phyloP scores from a whole-genome alignment of 2,888 invertebrate genomes.

The Antheraea assamensis region DNA sequence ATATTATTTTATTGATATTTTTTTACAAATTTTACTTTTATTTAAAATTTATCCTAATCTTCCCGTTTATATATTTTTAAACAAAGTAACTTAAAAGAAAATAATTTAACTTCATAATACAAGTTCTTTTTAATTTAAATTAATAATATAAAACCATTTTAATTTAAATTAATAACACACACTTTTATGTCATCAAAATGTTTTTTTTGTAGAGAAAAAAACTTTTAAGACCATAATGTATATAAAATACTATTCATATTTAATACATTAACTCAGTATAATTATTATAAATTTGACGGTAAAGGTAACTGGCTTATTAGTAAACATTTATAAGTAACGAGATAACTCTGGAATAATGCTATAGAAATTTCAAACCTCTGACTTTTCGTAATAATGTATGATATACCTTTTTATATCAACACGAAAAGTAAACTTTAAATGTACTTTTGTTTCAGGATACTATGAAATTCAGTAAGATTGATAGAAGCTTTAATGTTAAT shows the following conservation, averaged over 20 bases:
- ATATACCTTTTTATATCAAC: not conserved
- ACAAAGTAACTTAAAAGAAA: no score
- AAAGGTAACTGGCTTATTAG: not conserved
- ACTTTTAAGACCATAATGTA: not conserved
- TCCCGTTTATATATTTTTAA: no score
- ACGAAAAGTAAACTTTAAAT: no score
- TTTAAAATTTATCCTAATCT: not conserved
- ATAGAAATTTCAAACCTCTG: not conserved
- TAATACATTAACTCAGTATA: not conserved
- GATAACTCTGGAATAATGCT: not conserved
- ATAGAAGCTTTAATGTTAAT: not conserved
- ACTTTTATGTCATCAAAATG: no score
- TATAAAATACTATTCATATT: not conserved
- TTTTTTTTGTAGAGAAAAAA: not conserved
- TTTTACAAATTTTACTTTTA: not conserved
- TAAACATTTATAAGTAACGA: no score
- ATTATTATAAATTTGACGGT: not conserved
- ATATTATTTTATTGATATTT: not conserved
- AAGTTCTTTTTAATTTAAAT: not conserved
- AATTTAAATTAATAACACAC: not conserved
- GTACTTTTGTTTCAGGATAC: no score
- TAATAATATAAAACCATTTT: not conserved
- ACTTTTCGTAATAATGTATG: not conserved
- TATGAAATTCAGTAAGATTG: not conserved
- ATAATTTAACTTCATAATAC: not conserved